These are phyloP conservation scores for Cryptoblepharus egeriae DNA, from an alignment of 2,797 vertebrate species.

Conservation along the genomic window DNA sequence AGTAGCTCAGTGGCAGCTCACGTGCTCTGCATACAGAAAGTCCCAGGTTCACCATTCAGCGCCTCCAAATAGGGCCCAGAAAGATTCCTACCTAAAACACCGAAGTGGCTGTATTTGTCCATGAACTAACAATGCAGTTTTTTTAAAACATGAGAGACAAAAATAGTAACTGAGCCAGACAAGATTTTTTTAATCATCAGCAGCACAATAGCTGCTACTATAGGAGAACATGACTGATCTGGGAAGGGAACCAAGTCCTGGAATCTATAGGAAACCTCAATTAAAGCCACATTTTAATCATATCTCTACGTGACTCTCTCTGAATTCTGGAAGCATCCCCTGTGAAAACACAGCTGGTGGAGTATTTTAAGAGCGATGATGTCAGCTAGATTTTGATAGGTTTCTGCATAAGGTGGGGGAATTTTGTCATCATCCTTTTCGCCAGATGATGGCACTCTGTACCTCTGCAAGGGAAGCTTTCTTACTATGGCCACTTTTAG, in stretches of 20 bases:
- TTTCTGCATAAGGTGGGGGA: constrained; percentile 57
- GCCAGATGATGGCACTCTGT: constrained; percentile 65
- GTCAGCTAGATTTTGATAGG: constrained; percentile 70
- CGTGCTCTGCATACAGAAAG: too few relatives aligned
- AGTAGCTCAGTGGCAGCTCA: too few relatives aligned
- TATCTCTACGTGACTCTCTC: constrained; percentile 50
- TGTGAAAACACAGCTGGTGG: constrained; percentile 69
- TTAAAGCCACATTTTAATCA: constrained; percentile 48
- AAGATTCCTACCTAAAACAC: too few relatives aligned
- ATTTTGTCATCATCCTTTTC: constrained; percentile 5
- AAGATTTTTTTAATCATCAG: not conserved
- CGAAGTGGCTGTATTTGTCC: not conserved
- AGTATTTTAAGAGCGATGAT: constrained; percentile 68
- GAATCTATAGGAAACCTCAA: constrained; percentile 66
- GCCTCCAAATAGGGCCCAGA: too few relatives aligned
- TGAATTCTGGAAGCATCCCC: constrained; percentile 62
- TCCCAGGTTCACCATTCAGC: too few relatives aligned
- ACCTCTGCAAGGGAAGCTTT: constrained; percentile 33
- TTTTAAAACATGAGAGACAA: not conserved
- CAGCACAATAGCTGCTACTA: not conserved
- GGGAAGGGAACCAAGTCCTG: constrained; percentile 44
- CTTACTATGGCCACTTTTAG: not conserved
- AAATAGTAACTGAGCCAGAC: not conserved
- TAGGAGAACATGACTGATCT: constrained; percentile 28
- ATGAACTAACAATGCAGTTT: not conserved